Conservation (phyloP, 2,888 invertebrate species). For the Thereva nobilitata region DNA sequence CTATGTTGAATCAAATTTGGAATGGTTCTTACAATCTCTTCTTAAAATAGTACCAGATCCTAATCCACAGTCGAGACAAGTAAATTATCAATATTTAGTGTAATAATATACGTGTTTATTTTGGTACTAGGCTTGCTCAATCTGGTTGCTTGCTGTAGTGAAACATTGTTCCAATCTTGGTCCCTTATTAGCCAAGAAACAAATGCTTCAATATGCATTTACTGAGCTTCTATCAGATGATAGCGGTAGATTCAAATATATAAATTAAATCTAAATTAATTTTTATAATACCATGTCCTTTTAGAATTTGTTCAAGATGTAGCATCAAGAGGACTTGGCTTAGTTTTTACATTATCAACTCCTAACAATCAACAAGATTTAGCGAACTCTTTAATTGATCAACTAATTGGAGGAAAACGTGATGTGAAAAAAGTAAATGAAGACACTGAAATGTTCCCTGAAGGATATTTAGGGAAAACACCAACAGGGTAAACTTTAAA, state of each 20-base stretch:
- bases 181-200: conserved; percentile 69
- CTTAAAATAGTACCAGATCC: conserved; percentile 78
- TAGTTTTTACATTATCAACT: conserved; percentile 83
- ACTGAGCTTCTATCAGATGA: conserved; percentile 86
- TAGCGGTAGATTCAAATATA: conserved; percentile 68
- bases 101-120: conserved; percentile 1
- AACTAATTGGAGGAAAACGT: conserved; percentile 78
- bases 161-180: conserved; percentile 77
- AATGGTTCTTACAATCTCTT: conserved; percentile 72
- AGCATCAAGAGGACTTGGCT: conserved; percentile 86
- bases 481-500: conserved; percentile 73
- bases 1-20: conserved; percentile 65
- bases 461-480: conserved; percentile 81
- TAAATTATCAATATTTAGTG: conserved; percentile 28
- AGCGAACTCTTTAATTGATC: conserved; percentile 77
- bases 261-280: too few species aligned
- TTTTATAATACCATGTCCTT: conserved; percentile 37
- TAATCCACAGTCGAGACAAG: conserved; percentile 75
- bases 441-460: conserved; percentile 86
- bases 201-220: conserved; percentile 77
- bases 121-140: conserved; percentile 71
- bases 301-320: conserved; percentile 91
- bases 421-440: conserved; percentile 74
- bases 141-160: conserved; percentile 84
- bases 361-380: conserved; percentile 71